These are phyloP conservation scores for Conchocele bisecta DNA, from an alignment of 2,888 invertebrate genomes.

Conservation along the genomic window DNA sequence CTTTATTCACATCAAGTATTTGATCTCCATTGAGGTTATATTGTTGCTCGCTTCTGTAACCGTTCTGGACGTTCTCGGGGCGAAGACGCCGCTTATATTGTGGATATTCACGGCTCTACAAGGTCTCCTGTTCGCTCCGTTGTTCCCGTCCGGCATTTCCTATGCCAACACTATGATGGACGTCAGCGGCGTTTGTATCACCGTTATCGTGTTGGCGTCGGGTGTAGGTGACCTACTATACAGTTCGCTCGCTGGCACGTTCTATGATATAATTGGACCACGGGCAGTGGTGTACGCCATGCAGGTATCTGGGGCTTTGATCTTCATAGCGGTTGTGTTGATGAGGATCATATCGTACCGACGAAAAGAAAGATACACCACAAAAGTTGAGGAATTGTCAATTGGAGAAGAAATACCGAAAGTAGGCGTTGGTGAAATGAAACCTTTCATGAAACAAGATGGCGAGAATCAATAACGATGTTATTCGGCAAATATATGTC, in stretches of 20 bases:
- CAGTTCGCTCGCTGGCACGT: slow-evolving; percentile 43
- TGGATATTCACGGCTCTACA: slow-evolving; percentile 50
- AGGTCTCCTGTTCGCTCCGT: slow-evolving; percentile 49
- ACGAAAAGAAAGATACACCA: too few species aligned
- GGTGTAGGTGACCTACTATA: slow-evolving; percentile 50
- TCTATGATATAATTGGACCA: slow-evolving; percentile 46
- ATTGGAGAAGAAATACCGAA: too few species aligned
- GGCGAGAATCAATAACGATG: too few species aligned
- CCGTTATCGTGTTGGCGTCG: slow-evolving; percentile 47
- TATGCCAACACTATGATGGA: slow-evolving; percentile 53
- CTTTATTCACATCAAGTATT: slow-evolving; percentile 38
- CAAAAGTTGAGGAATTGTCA: too few species aligned
- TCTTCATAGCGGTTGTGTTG: too few species aligned
- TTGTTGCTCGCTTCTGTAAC: slow-evolving; percentile 35
- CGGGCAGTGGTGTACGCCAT: slow-evolving; percentile 41
- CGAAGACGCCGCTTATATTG: slow-evolving; percentile 25
- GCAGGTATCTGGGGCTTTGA: too few species aligned
- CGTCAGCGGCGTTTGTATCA: slow-evolving; percentile 51
- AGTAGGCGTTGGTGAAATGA: too few species aligned
- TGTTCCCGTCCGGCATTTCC: slow-evolving; percentile 53
- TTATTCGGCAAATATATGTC: too few species aligned
- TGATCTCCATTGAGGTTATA: slow-evolving; percentile 41
- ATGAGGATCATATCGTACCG: too few species aligned
- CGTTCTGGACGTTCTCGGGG: slow-evolving; percentile 42
- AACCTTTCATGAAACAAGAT: too few species aligned